phyloP scores from a whole-genome alignment of 2,888 invertebrate genomes.

The Agrochola litura region DNA sequence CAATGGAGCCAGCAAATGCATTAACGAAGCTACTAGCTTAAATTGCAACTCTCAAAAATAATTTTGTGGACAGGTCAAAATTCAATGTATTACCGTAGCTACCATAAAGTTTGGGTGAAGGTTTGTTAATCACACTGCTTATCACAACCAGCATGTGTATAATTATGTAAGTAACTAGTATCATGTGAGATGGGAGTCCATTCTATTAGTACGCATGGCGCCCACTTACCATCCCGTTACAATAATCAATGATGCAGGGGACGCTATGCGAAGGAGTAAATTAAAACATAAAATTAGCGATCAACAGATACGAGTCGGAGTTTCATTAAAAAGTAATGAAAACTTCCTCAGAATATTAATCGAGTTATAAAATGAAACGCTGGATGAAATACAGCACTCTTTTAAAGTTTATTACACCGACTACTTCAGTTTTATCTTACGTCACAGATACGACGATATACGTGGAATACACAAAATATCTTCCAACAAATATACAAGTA shows the following conservation, averaged over 20 bases:
- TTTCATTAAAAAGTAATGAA: constrained; percentile 86
- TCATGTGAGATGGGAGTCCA: not conserved
- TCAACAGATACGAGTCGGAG: constrained; percentile 79
- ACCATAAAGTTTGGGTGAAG: not conserved
- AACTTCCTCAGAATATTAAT: constrained; percentile 82
- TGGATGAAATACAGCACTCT: constrained; percentile 64
- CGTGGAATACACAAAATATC: constrained; percentile 37
- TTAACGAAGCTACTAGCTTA: not conserved
- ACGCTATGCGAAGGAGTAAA: constrained; percentile 76
- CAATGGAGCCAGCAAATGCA: not conserved
- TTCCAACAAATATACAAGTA: constrained; percentile 55
- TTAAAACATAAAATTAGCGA: constrained; percentile 86
- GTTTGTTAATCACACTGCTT: not conserved
- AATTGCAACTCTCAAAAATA: not conserved
- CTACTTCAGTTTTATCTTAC: constrained; percentile 34
- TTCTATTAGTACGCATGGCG: constrained; percentile 52
- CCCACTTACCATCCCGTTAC: constrained; percentile 72
- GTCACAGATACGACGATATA: constrained; percentile 20
- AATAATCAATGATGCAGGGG: constrained; percentile 76
- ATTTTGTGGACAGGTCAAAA: not conserved
- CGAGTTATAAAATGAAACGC: constrained; percentile 74
- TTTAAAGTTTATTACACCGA: constrained; percentile 60
- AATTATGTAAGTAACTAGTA: not conserved
- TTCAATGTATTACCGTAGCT: not conserved
- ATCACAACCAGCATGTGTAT: not conserved